Percentiles rank a stretch among this genome's conserved stretches.
These are phyloP conservation scores for Ophthalmolycus amberensis DNA, from an alignment of 2,113 vertebrate species.

Conservation along the genomic window DNA sequence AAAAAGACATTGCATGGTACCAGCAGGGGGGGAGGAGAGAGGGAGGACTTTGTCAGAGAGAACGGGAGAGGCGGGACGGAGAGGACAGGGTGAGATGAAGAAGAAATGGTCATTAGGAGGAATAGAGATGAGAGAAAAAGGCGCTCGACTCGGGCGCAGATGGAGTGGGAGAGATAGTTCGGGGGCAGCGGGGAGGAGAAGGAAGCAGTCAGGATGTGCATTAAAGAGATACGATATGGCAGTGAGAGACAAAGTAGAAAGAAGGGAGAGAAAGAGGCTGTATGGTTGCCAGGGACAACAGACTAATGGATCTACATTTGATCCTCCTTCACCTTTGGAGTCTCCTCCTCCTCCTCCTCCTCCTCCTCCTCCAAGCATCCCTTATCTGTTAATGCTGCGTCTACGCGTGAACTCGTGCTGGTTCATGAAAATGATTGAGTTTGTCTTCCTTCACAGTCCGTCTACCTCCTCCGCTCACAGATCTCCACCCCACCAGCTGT, in stretches of 20 bases:
- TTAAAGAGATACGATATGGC: constrained; percentile 32
- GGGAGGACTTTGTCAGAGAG: background rate
- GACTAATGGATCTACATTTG: constrained; percentile 43
- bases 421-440: background rate
- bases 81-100: background rate
- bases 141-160: constrained; percentile 4
- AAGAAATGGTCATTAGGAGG: constrained; percentile 20
- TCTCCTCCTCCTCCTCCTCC: constrained; percentile 17
- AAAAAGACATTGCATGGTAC: constrained; percentile 17
- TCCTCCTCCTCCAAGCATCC: constrained; percentile 23
- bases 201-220: constrained; percentile 4
- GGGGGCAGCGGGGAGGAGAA: constrained; percentile 14
- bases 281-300: constrained; percentile 61
- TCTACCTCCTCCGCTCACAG: background rate
- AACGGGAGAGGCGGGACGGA: background rate
- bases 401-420: background rate
- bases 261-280: background rate
- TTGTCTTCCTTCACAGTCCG: background rate
- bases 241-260: background rate
- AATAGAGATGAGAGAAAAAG: constrained; percentile 11
- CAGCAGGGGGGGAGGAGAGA: background rate
- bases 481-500: constrained; percentile 24
- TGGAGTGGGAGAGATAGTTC: constrained; percentile 2
- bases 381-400: constrained; percentile 20
- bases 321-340: constrained; percentile 58